These are phyloP conservation scores for Nannospalax galili DNA, from an alignment of 2,113 vertebrate genomes.

Conservation along the genomic window DNA sequence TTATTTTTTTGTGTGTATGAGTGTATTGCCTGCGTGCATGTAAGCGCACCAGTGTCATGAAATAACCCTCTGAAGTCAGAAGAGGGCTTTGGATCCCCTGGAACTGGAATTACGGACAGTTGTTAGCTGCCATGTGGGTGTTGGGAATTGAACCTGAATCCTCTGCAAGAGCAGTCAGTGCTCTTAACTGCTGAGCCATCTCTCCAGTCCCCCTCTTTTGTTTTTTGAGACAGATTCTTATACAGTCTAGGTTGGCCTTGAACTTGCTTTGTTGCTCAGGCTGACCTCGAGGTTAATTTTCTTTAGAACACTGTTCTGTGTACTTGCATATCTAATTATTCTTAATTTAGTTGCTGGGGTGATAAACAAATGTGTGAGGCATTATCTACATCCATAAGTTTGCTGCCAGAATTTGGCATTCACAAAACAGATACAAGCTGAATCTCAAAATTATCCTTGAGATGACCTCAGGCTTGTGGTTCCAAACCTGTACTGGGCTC, in stretches of 20 bases:
- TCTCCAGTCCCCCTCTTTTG: too few species aligned
- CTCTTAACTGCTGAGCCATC: too few species aligned
- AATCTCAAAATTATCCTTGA: background rate
- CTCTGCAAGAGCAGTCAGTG: too few species aligned
- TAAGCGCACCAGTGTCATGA: too few species aligned
- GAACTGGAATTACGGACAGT: too few species aligned
- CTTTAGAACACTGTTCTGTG: background rate
- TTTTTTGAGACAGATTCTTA: background rate
- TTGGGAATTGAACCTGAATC: too few species aligned
- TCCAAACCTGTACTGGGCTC: background rate
- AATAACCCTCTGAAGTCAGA: too few species aligned
- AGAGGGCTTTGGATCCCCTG: too few species aligned
- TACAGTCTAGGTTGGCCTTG: background rate
- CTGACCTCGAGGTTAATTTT: background rate
- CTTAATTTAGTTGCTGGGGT: background rate
- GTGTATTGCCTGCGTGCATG: too few species aligned
- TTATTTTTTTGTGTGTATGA: too few species aligned
- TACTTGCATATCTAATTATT: accelerated
- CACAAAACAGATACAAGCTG: background rate
- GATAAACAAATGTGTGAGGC: background rate
- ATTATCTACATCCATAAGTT: background rate
- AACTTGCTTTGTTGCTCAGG: background rate
- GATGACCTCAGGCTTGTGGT: background rate
- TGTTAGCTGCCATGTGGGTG: too few species aligned
- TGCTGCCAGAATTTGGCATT: background rate